These are phyloP conservation scores for Phylloscopus trochiloides DNA, from an alignment of 2,113 vertebrate species.

Conservation along the genomic window DNA sequence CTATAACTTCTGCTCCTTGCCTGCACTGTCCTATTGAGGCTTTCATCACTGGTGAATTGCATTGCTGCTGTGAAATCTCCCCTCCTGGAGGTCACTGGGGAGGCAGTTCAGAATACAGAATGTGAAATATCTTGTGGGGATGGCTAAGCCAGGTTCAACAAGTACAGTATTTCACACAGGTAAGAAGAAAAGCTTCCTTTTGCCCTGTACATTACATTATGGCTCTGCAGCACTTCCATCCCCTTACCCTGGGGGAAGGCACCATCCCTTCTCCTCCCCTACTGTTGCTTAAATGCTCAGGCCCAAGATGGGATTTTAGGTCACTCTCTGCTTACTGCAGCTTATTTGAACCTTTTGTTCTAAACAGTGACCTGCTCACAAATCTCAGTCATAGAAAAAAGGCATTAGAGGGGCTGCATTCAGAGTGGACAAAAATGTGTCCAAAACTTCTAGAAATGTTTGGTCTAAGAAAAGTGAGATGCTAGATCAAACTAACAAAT, in stretches of 20 bases:
- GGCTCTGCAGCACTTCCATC: not conserved
- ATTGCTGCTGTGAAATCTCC: constrained; percentile 8
- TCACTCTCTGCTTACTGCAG: not conserved
- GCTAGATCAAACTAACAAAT: not conserved
- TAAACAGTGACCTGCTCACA: not conserved
- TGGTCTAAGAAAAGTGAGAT: not conserved
- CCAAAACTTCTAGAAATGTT: not conserved
- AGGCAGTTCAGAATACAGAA: not conserved
- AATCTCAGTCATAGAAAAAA: not conserved
- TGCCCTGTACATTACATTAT: not conserved
- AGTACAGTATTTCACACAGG: not conserved
- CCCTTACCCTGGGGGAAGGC: not conserved
- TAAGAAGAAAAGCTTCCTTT: not conserved
- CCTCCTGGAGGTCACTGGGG: constrained; percentile 7
- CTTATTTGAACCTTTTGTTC: not conserved
- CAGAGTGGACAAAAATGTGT: not conserved
- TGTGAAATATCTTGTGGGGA: not conserved
- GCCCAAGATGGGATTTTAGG: not conserved
- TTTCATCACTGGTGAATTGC: constrained; percentile 18
- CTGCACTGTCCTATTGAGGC: not conserved
- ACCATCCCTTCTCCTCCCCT: not conserved
- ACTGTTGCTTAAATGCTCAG: not conserved
- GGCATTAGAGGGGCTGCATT: not conserved
- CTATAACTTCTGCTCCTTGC: constrained; percentile 25
- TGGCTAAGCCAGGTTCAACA: not conserved